Conservation (phyloP, 2,797 vertebrate species). For the Ficedula albicollis region DNA sequence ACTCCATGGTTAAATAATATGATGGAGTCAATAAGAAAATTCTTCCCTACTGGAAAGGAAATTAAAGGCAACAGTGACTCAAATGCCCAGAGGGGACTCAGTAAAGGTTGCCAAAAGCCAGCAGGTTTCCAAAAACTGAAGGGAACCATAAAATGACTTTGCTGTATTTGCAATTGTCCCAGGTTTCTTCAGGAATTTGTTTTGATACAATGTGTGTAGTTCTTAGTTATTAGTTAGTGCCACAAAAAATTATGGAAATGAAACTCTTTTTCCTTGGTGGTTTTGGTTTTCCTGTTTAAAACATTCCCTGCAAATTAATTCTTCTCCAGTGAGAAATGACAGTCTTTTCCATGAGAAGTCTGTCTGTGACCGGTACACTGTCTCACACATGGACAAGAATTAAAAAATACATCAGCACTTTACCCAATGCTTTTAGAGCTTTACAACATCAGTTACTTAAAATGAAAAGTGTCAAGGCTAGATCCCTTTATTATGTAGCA, state of each 20-base stretch:
- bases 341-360: neutral
- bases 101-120: conserved; percentile 48
- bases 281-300: conserved; percentile 45
- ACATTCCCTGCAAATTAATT: neutral
- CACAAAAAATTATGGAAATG: conserved; percentile 15
- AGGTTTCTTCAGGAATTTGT: conserved; percentile 14
- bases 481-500: neutral
- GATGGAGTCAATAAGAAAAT: neutral
- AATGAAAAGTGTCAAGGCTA: neutral
- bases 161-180: neutral
- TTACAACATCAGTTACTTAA: neutral
- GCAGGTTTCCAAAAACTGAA: conserved; percentile 39
- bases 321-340: neutral
- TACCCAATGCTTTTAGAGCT: neutral
- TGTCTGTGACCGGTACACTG: neutral
- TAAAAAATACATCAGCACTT: neutral
- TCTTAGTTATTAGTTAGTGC: neutral
- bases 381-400: neutral
- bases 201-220: neutral
- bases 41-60: conserved; percentile 56
- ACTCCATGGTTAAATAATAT: neutral
- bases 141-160: conserved; percentile 36
- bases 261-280: neutral
- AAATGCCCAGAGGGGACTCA: conserved; percentile 40
- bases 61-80: conserved; percentile 52